phyloP scores from a whole-genome alignment of 2,888 invertebrate species.

The Scaptomyza caliginosa region DNA sequence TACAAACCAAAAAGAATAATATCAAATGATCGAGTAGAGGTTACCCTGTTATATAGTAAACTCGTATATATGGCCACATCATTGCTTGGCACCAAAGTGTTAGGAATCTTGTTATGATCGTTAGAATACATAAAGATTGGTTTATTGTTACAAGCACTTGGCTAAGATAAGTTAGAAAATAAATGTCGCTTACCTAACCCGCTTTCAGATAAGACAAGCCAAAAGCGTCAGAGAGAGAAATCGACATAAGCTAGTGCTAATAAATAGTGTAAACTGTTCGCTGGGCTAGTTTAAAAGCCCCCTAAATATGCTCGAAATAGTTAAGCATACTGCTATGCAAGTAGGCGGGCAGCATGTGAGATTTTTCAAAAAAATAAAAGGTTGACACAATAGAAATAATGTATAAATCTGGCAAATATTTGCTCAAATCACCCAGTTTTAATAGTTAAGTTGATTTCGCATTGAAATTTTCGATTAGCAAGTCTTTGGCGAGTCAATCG shows the following conservation, averaged over 20 bases:
- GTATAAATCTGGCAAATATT: not conserved
- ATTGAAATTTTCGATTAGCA: constrained; percentile 56
- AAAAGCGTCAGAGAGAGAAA: constrained; percentile 13
- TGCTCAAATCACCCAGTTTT: constrained; percentile 8
- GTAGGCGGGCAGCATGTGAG: constrained; percentile 29
- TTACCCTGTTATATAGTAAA: not conserved
- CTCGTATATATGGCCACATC: not conserved
- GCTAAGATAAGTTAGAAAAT: constrained; percentile 43
- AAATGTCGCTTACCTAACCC: not conserved
- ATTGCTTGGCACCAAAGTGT: not conserved
- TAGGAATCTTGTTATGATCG: not conserved
- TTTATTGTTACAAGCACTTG: constrained; percentile 27
- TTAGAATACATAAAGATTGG: constrained; percentile 18
- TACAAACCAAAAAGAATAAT: too few species aligned
- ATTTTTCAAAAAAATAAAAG: constrained; percentile 51
- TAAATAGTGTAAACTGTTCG: constrained; percentile 25
- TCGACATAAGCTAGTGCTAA: constrained; percentile 32
- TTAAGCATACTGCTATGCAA: not conserved
- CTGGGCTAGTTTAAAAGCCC: not conserved
- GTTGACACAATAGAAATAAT: constrained; percentile 5
- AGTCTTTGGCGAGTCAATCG: constrained; percentile 17
- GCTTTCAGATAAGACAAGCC: constrained; percentile 27
- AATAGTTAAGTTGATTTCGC: constrained; percentile 30
- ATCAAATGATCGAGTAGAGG: not conserved
- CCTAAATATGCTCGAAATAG: constrained; percentile 2